phyloP scores from a whole-genome alignment of 2,888 invertebrate species.

The Keiferia lycopersicella region DNA sequence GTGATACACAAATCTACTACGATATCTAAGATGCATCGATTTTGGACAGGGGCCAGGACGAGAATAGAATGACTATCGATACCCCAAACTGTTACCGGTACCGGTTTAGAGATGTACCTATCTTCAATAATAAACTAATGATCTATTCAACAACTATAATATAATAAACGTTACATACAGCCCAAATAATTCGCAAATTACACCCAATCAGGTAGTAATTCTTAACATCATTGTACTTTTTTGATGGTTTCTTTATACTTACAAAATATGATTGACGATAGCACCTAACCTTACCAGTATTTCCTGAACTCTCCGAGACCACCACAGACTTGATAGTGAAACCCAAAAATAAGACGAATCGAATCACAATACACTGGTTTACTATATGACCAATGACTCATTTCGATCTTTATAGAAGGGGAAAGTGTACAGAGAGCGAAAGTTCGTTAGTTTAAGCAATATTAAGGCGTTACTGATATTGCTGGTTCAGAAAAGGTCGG shows the following conservation, averaged over 20 bases:
- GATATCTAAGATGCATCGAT: too few relatives aligned
- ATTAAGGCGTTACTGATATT: constrained; percentile 20
- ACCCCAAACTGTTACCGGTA: too few relatives aligned
- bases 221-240: too few relatives aligned
- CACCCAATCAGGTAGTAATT: too few relatives aligned
- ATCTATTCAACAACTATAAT: too few relatives aligned
- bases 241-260: too few relatives aligned
- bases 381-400: constrained; percentile 50
- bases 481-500: constrained; percentile 44
- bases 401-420: constrained; percentile 54
- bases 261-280: neutral
- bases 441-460: constrained; percentile 43
- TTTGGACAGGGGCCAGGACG: neutral
- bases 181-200: too few relatives aligned
- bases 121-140: too few relatives aligned
- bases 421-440: constrained; percentile 68
- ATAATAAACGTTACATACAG: too few relatives aligned
- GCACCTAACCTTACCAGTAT: neutral
- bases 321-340: neutral
- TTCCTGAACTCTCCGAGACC: neutral
- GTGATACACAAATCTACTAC: too few relatives aligned
- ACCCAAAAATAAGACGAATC: constrained; percentile 2
- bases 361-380: constrained; percentile 29
- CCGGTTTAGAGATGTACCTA: too few relatives aligned
- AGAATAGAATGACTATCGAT: too few relatives aligned